Evolutionary conservation across 1,140 invertebrate genomes (phyloP).

Genomic region (Eciton burchellii): DNA sequence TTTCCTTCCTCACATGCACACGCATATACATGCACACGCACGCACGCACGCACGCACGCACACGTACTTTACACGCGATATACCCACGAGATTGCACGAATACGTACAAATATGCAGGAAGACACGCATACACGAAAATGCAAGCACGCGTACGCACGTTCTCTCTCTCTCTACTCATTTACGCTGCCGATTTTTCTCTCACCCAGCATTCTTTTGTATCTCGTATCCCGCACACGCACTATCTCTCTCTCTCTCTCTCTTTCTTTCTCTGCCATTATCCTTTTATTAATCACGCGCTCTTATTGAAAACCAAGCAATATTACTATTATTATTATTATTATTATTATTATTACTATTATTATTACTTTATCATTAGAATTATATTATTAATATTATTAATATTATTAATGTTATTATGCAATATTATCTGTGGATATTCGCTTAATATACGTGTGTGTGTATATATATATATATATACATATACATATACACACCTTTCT

Average conservation of each 20-base stretch:
- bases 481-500: conserved; percentile 70
- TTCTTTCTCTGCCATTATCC: conserved; percentile 43
- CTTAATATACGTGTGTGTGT: conserved; percentile 75
- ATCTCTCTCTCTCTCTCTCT: conserved; percentile 45
- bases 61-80: conserved; percentile 14
- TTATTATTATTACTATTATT: conserved; percentile 70
- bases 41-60: conserved; percentile 35
- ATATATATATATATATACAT: conserved; percentile 80
- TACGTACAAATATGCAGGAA: not conserved
- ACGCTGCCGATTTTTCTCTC: conserved; percentile 33
- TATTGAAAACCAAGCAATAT: conserved; percentile 86
- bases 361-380: conserved; percentile 82
- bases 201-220: conserved; percentile 55
- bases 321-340: conserved; percentile 78
- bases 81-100: conserved; percentile 19
- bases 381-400: conserved; percentile 72
- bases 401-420: conserved; percentile 80
- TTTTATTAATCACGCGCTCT: conserved; percentile 65
- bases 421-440: conserved; percentile 83
- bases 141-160: conserved; percentile 17
- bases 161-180: conserved; percentile 31
- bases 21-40: not conserved
- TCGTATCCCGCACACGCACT: conserved; percentile 55
- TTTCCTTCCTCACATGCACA: conserved; percentile 7
- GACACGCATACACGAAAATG: conserved; percentile 60